Conservation (phyloP, 2,113 vertebrate species). For the Calidris pygmaea region DNA sequence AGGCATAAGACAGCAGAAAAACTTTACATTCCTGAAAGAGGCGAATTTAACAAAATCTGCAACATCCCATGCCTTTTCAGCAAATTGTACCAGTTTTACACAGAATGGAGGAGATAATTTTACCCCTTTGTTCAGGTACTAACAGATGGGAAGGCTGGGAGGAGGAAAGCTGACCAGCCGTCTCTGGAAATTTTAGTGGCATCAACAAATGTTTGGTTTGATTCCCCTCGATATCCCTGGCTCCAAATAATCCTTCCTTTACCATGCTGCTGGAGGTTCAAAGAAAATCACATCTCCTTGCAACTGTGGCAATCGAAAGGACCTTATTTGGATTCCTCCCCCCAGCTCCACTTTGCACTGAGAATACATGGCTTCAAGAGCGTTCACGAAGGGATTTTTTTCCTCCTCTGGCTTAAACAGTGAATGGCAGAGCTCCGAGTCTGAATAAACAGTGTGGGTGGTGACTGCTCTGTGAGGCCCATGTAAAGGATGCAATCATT, state of each 20-base stretch:
- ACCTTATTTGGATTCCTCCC: conserved; percentile 63
- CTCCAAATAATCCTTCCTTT: background rate
- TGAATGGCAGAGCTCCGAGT: conserved; percentile 83
- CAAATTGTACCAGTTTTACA: background rate
- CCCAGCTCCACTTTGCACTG: conserved; percentile 58
- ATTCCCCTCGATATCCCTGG: background rate
- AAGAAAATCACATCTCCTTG: conserved; percentile 64
- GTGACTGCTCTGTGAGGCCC: conserved; percentile 84
- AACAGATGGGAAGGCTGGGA: conserved; percentile 1
- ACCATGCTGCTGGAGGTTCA: background rate
- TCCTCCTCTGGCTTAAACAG: conserved; percentile 79
- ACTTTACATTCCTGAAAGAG: background rate
- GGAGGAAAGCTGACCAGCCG: background rate
- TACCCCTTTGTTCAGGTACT: conserved; percentile 37
- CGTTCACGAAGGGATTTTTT: conserved; percentile 66
- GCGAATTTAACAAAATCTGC: background rate
- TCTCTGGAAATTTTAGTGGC: conserved; percentile 2
- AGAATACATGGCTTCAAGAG: conserved; percentile 77
- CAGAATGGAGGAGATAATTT: background rate
- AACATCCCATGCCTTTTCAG: background rate
- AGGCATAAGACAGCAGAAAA: background rate
- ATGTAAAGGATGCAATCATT: conserved; percentile 80
- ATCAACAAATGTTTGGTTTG: background rate
- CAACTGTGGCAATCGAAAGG: conserved; percentile 43
- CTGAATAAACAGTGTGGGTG: conserved; percentile 89